Evolutionary conservation across 2,888 invertebrate species (phyloP).

Genomic region (Hypercompe scribonia): DNA sequence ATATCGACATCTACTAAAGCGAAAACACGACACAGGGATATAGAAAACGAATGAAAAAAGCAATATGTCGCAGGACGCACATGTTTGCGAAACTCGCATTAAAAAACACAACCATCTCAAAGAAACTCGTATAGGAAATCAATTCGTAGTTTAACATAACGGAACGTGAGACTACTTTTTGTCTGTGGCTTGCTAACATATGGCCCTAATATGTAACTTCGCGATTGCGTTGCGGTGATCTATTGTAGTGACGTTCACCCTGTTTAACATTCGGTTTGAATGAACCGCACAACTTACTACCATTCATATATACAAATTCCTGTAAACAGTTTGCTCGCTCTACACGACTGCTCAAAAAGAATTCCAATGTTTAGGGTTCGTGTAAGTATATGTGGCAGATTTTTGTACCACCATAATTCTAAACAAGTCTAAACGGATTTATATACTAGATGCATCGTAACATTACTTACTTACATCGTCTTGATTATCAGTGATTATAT

Average conservation of each 20-base stretch:
- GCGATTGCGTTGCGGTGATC: conserved; percentile 64
- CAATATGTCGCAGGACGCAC: conserved; percentile 75
- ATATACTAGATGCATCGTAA: too few relatives aligned
- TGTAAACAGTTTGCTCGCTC: not conserved
- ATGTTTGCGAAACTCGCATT: conserved; percentile 74
- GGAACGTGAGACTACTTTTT: conserved; percentile 68
- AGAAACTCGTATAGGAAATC: conserved; percentile 70
- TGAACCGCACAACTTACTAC: conserved; percentile 18
- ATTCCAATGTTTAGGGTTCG: not conserved
- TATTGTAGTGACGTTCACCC: conserved; percentile 54
- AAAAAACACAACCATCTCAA: conserved; percentile 70
- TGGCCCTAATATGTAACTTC: conserved; percentile 73
- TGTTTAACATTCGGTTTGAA: conserved; percentile 55
- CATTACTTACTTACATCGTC: not conserved
- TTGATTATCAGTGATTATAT: too few relatives aligned
- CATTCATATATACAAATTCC: not conserved
- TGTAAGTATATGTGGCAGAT: not conserved
- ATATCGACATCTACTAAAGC: conserved; percentile 71
- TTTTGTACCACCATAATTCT: too few relatives aligned
- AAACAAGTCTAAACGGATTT: too few relatives aligned
- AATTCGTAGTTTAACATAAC: conserved; percentile 77
- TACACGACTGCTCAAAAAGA: not conserved
- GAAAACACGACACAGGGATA: conserved; percentile 68
- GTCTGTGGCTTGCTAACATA: conserved; percentile 64
- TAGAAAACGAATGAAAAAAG: conserved; percentile 77